Base-by-base conservation (phyloP, 2,888 invertebrate genomes). In the Epinotia nisella region DNA sequence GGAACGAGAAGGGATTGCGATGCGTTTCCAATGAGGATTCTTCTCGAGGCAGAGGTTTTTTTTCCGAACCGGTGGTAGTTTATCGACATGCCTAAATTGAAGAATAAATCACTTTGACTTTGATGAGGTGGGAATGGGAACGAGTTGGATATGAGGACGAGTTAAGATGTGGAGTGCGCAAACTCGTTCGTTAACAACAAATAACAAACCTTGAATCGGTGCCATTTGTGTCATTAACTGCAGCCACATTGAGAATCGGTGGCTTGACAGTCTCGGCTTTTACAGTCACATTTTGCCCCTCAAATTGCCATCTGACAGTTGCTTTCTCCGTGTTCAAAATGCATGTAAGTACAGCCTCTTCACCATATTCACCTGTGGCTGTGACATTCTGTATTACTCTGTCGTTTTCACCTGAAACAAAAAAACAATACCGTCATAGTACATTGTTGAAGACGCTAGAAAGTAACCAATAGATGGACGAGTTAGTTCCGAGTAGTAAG, bases 221-320 rank as follows among this genome's bases (percentile, higher is more conserved):
- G 9, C 35, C 9, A 35, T 9, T 35, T 9, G 7, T 35, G 9
- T 35, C 35, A 35, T 35, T 9, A 9, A 35, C 35, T 35, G 35
- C 1, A 9, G 35, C 9, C 35, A 9, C 9, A 35, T 35, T 9
- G 9, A 9, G 9, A 35, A 35, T 35, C 35, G 7, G 5, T 49
- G 49, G 4, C 49, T 49, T n/a, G 5, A 49, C 5, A 49, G 49
- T n/a, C 49, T 49, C n/a, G 1, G 56, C 2, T 56, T 21, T 15
- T 15, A 56, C 24, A 56, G 56, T 24, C 56, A 15, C 5, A 24
- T 56, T 15, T 3, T 17, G 19, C 13, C 83, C 86, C 1, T 89
- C 79, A 73, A 87, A 90, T 3, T 81, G 60, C 93, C 93, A 94
- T 15, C 78, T 74, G 2, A 90, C 80, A 3, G 82, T 81, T 0